Conservation (phyloP, 2,888 invertebrate species). For the Malachius bipustulatus region DNA sequence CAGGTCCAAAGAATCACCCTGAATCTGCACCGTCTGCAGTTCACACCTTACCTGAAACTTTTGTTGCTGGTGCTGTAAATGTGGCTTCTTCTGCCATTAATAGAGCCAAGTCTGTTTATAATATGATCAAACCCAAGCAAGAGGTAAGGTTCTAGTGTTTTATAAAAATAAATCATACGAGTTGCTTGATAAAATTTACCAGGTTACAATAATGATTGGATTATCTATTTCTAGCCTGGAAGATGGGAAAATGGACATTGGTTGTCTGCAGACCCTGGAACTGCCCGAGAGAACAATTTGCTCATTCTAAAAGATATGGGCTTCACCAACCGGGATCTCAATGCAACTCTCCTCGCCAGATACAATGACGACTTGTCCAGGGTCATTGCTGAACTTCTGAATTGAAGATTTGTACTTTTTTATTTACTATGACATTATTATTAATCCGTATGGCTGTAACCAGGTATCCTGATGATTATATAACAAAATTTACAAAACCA, state of each 20-base stretch:
- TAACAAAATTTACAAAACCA: no score
- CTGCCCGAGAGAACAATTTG: slow-evolving; percentile 30
- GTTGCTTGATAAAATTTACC: no score
- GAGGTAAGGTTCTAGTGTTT: slow-evolving; percentile 18
- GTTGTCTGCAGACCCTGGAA: slow-evolving; percentile 26
- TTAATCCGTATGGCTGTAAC: no score
- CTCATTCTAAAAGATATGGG: slow-evolving; percentile 37
- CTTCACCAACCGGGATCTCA: slow-evolving; percentile 34
- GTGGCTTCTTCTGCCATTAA: slow-evolving; percentile 37
- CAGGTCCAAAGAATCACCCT: background rate
- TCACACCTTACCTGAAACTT: slow-evolving; percentile 33
- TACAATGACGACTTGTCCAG: slow-evolving; percentile 35
- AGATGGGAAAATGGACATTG: slow-evolving; percentile 32
- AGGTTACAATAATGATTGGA: background rate
- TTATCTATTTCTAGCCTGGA: slow-evolving; percentile 22
- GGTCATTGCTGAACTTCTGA: slow-evolving; percentile 36
- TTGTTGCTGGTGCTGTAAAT: slow-evolving; percentile 36
- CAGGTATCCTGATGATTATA: no score
- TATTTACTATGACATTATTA: no score
- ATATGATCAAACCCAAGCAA: slow-evolving; percentile 31
- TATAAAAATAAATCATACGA: no score
- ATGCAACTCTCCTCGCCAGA: slow-evolving; percentile 34
- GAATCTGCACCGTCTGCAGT: slow-evolving; percentile 16
- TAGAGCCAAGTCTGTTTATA: slow-evolving; percentile 36
- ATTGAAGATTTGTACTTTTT: no score